A percentile compares a stretch with the other conserved stretches of the same genome.
Conservation (phyloP, 1,140 invertebrate species). For the Bactericera cockerelli region DNA sequence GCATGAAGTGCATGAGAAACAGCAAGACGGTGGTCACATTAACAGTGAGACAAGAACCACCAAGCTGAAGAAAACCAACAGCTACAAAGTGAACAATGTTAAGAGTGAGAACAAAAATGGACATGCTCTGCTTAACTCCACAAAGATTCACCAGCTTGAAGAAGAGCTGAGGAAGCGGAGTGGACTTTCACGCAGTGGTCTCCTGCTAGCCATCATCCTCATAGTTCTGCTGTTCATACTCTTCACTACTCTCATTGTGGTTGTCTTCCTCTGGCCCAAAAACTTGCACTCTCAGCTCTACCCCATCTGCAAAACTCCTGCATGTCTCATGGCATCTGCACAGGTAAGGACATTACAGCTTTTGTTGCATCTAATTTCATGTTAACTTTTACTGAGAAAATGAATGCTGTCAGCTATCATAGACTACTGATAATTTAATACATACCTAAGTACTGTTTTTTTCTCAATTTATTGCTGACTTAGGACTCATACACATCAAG, state of each 20-base stretch:
- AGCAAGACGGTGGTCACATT: neutral
- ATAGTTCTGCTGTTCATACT: neutral
- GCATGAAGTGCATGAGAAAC: neutral
- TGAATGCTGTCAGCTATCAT: too few species aligned
- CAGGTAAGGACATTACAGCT: neutral
- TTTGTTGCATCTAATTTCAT: neutral
- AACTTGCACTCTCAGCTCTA: neutral
- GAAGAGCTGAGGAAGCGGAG: neutral
- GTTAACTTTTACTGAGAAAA: too few species aligned
- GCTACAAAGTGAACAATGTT: slow-evolving; percentile 6
- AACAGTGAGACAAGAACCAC: neutral
- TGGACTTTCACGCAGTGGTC: neutral
- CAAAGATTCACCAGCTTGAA: neutral
- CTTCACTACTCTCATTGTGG: neutral
- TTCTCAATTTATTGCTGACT: too few species aligned
- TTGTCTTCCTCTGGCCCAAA: neutral
- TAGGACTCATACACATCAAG: too few species aligned
- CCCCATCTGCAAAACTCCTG: neutral
- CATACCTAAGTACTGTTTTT: too few species aligned
- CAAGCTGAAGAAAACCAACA: neutral
- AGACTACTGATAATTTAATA: too few species aligned
- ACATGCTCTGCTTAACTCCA: neutral
- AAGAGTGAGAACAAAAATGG: neutral
- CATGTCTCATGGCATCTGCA: neutral
- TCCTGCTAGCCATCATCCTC: neutral